Base-by-base conservation (phyloP, 1,140 invertebrate species). In the Sycophila sp. region DNA sequence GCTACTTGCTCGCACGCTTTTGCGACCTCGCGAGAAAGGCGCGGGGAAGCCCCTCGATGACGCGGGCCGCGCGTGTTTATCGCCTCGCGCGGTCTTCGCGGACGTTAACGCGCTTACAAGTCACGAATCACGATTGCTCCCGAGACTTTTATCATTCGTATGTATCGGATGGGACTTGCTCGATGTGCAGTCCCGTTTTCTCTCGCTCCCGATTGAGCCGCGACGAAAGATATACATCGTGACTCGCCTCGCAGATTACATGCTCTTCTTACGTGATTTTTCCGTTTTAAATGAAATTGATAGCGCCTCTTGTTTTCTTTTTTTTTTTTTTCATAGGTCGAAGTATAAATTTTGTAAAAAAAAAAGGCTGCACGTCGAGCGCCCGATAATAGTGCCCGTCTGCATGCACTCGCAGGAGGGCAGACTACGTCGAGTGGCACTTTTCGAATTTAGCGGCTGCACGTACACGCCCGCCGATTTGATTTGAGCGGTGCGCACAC, bases 361-460 rank as follows among this genome's bases (percentile, higher is more conserved):
- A n/a, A n/a, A n/a, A n/a, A n/a, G n/a, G n/a, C 17, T 5, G 19
- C 45, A 47, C 13, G 45, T 47, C 10, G n/a, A 47, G 3, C n/a
- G n/a, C 4, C 45, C 17, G 45, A 19, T 19, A 8, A 40, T 40
- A 17, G 45, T 4, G 17, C 22, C 17, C 22, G 47, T 7, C 17
- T n/a, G 47, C 47, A 5, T 11, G 24, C 8, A 51, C n/a, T n/a
- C n/a, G n/a, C n/a, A n/a, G n/a, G n/a, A n/a, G n/a, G n/a, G n/a
- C n/a, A n/a, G n/a, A n/a, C n/a, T n/a, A n/a, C n/a, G 19, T 26
- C 30, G 42, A 60, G 66, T 60, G 66, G 42, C 42, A 68, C 40
- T 68, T 68, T 59, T 60, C 40, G 5, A 68, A 51, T 68, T 68
- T 56, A 45, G 26, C 53, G 38, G 8, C n/a, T n/a, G n/a, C n/a